Percentiles rank a stretch among this genome's conserved stretches.
phyloP scores from a whole-genome alignment of 2,888 invertebrate species.

The Abrostola triplasia region DNA sequence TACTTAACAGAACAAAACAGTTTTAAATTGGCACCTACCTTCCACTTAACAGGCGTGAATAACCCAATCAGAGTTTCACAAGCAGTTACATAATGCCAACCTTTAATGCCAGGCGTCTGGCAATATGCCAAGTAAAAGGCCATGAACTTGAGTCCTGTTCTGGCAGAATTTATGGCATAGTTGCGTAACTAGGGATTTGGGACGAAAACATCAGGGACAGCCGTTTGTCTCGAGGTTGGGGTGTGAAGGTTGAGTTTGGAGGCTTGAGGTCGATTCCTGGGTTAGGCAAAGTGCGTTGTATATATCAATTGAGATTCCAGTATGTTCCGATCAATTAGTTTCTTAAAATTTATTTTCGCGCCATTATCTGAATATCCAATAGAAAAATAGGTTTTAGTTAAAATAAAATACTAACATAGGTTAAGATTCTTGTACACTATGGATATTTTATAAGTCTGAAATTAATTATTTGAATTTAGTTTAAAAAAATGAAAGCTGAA shows the following conservation, averaged over 20 bases:
- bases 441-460: too few species aligned
- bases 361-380: too few species aligned
- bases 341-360: too few species aligned
- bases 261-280: background rate
- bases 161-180: slow-evolving; percentile 46
- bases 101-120: slow-evolving; percentile 48
- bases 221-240: slow-evolving; percentile 5
- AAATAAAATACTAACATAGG: too few species aligned
- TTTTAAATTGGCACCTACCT: slow-evolving; percentile 20
- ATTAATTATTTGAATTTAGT: too few species aligned
- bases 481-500: too few species aligned
- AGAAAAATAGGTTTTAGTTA: too few species aligned
- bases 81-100: slow-evolving; percentile 38
- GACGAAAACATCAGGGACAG: slow-evolving; percentile 45
- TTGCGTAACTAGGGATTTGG: slow-evolving; percentile 50
- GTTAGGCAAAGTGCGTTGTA: background rate
- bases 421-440: too few species aligned
- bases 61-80: slow-evolving; percentile 36
- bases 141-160: slow-evolving; percentile 49
- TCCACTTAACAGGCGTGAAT: slow-evolving; percentile 32
- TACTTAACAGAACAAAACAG: slow-evolving; percentile 5
- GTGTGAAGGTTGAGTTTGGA: slow-evolving; percentile 2
- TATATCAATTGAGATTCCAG: too few species aligned
- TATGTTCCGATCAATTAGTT: too few species aligned
- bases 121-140: slow-evolving; percentile 45